Evolutionary conservation across 2,888 invertebrate species (phyloP).

Genomic region (Ennomos erosarius): DNA sequence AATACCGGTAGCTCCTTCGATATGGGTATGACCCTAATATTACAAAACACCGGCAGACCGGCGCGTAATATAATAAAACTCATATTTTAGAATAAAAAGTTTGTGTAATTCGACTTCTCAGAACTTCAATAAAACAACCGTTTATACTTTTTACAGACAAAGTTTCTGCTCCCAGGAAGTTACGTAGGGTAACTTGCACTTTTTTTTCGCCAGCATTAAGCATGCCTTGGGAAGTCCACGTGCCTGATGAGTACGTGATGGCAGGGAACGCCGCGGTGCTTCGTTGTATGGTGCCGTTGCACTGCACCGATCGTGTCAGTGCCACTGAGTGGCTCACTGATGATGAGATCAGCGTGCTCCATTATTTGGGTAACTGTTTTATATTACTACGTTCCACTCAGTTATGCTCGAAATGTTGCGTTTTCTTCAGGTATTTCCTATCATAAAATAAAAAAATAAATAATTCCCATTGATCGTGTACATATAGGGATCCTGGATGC

Average conservation of each 20-base stretch:
- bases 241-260: constrained; percentile 96
- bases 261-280: constrained; percentile 96
- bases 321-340: constrained; percentile 96
- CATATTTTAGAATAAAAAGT: too few relatives aligned
- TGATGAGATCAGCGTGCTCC: constrained; percentile 89
- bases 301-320: constrained; percentile 94
- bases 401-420: too few relatives aligned
- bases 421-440: too few relatives aligned
- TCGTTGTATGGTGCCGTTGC: constrained; percentile 95
- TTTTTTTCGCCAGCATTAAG: constrained; percentile 87
- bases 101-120: neutral
- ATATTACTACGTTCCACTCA: neutral
- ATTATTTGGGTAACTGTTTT: constrained; percentile 64
- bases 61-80: too few relatives aligned
- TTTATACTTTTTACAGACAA: constrained; percentile 1
- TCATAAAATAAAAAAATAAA: too few relatives aligned
- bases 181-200: neutral
- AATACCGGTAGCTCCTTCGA: too few relatives aligned
- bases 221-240: constrained; percentile 94
- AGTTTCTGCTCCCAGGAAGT: constrained; percentile 1
- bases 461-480: too few relatives aligned
- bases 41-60: too few relatives aligned
- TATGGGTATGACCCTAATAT: too few relatives aligned
- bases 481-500: too few relatives aligned
- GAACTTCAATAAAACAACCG: constrained; percentile 4